phyloP scores from a whole-genome alignment of 2,113 vertebrate genomes.

The Carassius carassius region DNA sequence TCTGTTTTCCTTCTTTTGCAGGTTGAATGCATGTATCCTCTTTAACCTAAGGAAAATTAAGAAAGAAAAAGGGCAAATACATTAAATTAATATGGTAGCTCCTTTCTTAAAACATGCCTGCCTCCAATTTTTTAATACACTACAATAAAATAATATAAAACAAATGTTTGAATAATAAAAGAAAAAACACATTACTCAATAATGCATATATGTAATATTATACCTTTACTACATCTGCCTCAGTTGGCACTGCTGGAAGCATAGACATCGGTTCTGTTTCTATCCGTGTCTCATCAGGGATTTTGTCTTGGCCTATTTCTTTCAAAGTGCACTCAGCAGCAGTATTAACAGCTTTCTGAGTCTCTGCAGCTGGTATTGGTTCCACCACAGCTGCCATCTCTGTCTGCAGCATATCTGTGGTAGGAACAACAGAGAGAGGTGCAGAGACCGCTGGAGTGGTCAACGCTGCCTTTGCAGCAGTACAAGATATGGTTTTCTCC shows the following conservation, averaged over 20 bases:
- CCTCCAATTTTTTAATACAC: background rate
- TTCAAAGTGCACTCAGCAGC: slow-evolving; percentile 9
- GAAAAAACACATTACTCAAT: background rate
- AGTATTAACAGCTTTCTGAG: background rate
- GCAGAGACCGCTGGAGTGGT: slow-evolving; percentile 18
- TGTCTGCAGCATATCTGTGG: slow-evolving; percentile 42
- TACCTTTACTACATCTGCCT: slow-evolving; percentile 21
- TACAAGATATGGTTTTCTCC: slow-evolving; percentile 37
- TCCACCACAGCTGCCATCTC: slow-evolving; percentile 4
- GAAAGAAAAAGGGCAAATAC: background rate
- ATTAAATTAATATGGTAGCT: too few relatives aligned
- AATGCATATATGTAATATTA: background rate
- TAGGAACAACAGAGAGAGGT: background rate
- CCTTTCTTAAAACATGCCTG: background rate
- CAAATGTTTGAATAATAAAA: background rate
- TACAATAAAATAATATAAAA: background rate
- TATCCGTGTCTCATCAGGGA: background rate
- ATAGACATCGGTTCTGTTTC: background rate
- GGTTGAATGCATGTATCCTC: slow-evolving; percentile 2
- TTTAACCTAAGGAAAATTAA: slow-evolving; percentile 17
- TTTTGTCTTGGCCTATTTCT: slow-evolving; percentile 18
- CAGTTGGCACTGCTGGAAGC: slow-evolving; percentile 11
- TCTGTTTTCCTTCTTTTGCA: background rate
- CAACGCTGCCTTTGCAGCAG: slow-evolving; percentile 10
- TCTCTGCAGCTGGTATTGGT: slow-evolving; percentile 8